Conservation (phyloP, 2,797 vertebrate genomes). For the Limnodromus scolopaceus region DNA sequence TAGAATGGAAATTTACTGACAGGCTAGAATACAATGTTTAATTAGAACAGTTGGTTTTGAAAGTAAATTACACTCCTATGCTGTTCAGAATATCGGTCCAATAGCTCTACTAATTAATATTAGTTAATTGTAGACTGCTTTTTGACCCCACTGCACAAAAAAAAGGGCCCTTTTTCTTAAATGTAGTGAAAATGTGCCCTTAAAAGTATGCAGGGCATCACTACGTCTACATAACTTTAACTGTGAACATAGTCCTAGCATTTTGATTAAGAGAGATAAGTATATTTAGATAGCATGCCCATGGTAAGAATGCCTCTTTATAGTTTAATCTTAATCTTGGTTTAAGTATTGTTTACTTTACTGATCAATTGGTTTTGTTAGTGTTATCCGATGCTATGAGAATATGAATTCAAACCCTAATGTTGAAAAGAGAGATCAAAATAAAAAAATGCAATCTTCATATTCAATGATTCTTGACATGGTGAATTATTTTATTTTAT, state of each 20-base stretch:
- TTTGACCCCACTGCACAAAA: neutral
- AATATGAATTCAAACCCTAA: neutral
- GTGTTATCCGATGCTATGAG: neutral
- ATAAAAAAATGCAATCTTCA: neutral
- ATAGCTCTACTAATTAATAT: neutral
- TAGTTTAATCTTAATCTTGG: neutral
- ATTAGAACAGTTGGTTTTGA: neutral
- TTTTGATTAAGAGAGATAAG: neutral
- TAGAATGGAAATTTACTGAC: neutral
- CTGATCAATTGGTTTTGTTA: neutral
- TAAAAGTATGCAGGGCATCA: neutral
- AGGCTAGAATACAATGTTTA: neutral
- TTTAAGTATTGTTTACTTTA: neutral
- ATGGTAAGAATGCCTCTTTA: neutral
- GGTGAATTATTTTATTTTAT: neutral
- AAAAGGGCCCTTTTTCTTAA: neutral
- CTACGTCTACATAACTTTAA: neutral
- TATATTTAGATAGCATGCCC: neutral
- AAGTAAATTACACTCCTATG: neutral
- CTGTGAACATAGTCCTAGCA: neutral
- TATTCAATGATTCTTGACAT: neutral
- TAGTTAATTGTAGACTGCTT: neutral
- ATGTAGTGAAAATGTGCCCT: fast-evolving
- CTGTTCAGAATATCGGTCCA: neutral
- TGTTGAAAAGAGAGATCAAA: neutral